Percentiles rank a stretch among this genome's conserved stretches.
Conservation (phyloP, 2,113 vertebrate genomes). For the Hippocampus guttulatus region DNA sequence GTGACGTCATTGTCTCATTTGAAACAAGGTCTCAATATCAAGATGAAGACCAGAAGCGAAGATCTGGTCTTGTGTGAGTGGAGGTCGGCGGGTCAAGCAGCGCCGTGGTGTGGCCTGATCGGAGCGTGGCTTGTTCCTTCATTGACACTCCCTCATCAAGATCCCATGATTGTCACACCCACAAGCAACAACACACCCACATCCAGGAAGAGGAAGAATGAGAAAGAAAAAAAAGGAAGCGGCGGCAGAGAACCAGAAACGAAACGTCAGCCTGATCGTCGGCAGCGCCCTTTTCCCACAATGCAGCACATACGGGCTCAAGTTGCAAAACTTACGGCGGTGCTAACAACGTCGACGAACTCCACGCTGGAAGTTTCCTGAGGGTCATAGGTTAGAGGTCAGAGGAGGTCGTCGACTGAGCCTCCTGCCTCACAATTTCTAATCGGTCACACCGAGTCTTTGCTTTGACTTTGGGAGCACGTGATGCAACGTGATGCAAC, state of each 20-base stretch:
- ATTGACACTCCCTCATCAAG: not conserved
- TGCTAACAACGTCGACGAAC: constrained; percentile 79
- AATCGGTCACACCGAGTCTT: not conserved
- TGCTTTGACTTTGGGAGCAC: too few species aligned
- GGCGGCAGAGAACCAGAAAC: constrained; percentile 7
- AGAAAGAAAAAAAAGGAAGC: not conserved
- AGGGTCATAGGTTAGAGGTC: constrained; percentile 51
- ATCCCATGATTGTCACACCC: not conserved
- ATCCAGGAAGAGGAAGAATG: too few species aligned
- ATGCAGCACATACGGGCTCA: constrained; percentile 39
- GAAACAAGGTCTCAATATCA: too few species aligned
- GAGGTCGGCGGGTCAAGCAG: too few species aligned
- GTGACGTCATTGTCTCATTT: too few species aligned
- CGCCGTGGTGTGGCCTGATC: too few species aligned
- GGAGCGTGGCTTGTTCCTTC: not conserved
- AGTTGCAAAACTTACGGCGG: constrained; percentile 84
- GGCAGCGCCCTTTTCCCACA: constrained; percentile 52
- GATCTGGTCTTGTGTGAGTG: too few species aligned
- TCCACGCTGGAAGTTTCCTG: constrained; percentile 89
- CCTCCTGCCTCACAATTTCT: not conserved
- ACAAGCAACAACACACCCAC: too few species aligned
- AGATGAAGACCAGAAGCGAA: too few species aligned
- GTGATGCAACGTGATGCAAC: too few species aligned
- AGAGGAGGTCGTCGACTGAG: not conserved
- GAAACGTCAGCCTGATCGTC: not conserved